Evolutionary conservation across 2,113 vertebrate genomes (phyloP), one percentile per base, ranked within the genome.

Genomic region (Ramphastos sulfuratus): DNA sequence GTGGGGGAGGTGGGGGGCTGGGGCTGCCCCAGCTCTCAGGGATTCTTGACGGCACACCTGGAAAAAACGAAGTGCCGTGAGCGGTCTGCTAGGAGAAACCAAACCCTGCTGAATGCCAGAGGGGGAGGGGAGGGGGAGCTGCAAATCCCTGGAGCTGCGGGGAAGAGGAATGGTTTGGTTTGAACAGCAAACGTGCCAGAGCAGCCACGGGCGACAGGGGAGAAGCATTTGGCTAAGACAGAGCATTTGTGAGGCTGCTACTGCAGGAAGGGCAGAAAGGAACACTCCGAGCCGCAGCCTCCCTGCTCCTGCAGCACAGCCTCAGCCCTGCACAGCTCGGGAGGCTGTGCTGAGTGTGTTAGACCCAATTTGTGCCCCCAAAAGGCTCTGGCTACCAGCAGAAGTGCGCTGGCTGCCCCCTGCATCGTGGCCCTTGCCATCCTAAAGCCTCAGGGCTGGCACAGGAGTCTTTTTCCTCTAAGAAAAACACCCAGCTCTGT

Each of bases 151-250:
- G 1, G 64, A 82, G 84, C 77, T 89, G 73, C 21, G 10, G 56
- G 78, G 70, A 24, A 24, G 65, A 65, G 67, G 78, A 78, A 31
- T 1, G 31, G n/a, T 67, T 90, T 2, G 0, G 4, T 80, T 87
- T 48, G 87, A 94, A 58, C 74, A 64, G 25, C 78, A 73, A 92
- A 93, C 78, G 89, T 94, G 87, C 85, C 82, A 76, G 89, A 91
- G 87, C 94, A 28, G 81, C 31, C 94, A 8, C 5, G 4, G 81
- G 56, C 14, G 50, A 90, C 90, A 80, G 89, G 87, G 94, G 90
- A 89, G 61, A 89, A 85, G 44, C 78, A 18, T 87, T 95, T 92
- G 92, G 94, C 90, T 50, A 33, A 82, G 90, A 78, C n/a, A 66
- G n/a, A 85, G 78, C 42, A 1, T 92, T 92, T 78, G 87, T 81